Conservation (phyloP, 2,797 vertebrate species). For the Cirrhinus molitorella region DNA sequence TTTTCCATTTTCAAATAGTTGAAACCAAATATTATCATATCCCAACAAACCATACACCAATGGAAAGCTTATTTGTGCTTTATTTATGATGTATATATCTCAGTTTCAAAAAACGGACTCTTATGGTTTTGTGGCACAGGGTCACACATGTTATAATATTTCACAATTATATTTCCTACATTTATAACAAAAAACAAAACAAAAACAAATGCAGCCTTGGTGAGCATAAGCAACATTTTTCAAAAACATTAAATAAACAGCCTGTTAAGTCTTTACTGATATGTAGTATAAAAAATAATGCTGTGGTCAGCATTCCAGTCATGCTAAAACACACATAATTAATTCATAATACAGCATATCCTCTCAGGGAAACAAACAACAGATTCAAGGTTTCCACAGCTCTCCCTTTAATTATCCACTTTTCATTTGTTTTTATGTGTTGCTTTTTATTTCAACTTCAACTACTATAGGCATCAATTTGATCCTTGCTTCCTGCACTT, state of each 20-base stretch:
- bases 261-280: background rate
- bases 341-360: background rate
- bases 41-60: no score
- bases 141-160: no score
- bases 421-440: background rate
- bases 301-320: background rate
- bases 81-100: no score
- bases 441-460: background rate
- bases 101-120: no score
- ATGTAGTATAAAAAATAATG: background rate
- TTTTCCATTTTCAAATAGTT: no score
- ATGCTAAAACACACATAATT: background rate
- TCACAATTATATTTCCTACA: background rate
- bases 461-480: background rate
- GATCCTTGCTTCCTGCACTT: background rate
- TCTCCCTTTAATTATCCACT: background rate
- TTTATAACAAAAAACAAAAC: background rate
- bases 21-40: no score
- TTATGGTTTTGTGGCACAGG: no score
- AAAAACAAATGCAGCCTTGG: background rate
- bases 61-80: no score
- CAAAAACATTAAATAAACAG: background rate
- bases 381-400: background rate
- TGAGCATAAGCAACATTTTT: background rate
- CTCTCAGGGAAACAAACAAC: background rate